Evolutionary conservation across 1,140 invertebrate species (phyloP).

Genomic region (Berghia stephanieae): DNA sequence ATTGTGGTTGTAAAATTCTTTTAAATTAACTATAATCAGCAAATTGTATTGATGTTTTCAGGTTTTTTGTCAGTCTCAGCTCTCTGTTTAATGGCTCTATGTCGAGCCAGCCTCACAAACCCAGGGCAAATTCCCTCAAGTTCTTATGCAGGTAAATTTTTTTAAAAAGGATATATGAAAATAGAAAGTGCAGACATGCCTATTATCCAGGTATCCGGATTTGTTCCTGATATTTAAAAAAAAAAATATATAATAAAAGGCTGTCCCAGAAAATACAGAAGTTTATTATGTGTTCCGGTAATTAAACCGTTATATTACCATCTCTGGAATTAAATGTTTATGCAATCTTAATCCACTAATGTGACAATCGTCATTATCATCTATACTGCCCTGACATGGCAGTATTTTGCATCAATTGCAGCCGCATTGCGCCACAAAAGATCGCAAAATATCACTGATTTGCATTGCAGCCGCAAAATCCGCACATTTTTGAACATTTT

Average conservation of each 20-base stretch:
- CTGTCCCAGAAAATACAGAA: not conserved
- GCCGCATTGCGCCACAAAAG: too few species aligned
- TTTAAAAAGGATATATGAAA: constrained; percentile 1
- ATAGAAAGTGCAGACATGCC: not conserved
- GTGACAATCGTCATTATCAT: too few species aligned
- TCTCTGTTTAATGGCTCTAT: constrained; percentile 49
- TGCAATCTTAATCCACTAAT: not conserved
- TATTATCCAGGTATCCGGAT: not conserved
- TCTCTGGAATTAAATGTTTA: constrained; percentile 16
- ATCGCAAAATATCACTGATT: too few species aligned
- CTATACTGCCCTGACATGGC: too few species aligned
- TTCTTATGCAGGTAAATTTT: constrained; percentile 25
- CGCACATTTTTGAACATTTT: too few species aligned
- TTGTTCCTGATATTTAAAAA: not conserved
- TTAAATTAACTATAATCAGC: constrained; percentile 3
- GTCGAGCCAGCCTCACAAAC: constrained; percentile 52
- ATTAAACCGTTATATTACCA: not conserved
- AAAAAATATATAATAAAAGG: not conserved
- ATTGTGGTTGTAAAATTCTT: not conserved
- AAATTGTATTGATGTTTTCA: constrained; percentile 38
- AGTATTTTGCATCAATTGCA: too few species aligned
- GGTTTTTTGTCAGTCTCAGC: constrained; percentile 43
- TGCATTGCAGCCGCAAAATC: too few species aligned
- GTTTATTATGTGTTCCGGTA: not conserved
- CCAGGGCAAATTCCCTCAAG: constrained; percentile 53